Conservation (phyloP, 1,140 invertebrate genomes). For the Liolophura sinensis region DNA sequence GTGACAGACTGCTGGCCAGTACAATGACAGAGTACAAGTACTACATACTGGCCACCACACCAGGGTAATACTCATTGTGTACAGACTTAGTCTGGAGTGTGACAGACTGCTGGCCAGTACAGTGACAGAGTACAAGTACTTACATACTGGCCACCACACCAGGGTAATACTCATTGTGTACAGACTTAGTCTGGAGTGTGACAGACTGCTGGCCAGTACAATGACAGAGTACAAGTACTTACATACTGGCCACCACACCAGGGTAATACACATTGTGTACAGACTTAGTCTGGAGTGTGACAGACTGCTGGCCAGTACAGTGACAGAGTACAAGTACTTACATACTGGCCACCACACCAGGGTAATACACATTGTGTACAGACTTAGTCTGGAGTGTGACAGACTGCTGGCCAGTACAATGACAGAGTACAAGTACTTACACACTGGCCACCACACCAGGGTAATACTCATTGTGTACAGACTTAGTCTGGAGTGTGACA, state of each 20-base stretch:
- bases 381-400: constrained; percentile 76
- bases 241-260: constrained; percentile 76
- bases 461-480: constrained; percentile 15
- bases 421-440: constrained; percentile 65
- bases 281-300: constrained; percentile 77
- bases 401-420: constrained; percentile 64
- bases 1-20: constrained; percentile 69
- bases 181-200: no score
- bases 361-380: constrained; percentile 32
- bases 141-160: constrained; percentile 80
- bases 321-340: constrained; percentile 65
- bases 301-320: constrained; percentile 64
- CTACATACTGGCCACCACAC: constrained; percentile 78
- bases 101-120: not conserved
- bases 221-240: constrained; percentile 62
- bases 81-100: no score
- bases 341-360: constrained; percentile 80
- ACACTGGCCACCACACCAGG: constrained; percentile 81
- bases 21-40: constrained; percentile 65
- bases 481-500: constrained; percentile 77
- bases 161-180: constrained; percentile 48
- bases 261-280: constrained; percentile 37
- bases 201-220: not conserved
- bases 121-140: constrained; percentile 64
- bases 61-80: constrained; percentile 56